phyloP scores from a whole-genome alignment of 2,113 vertebrate species.

The Spermophilus dauricus region DNA sequence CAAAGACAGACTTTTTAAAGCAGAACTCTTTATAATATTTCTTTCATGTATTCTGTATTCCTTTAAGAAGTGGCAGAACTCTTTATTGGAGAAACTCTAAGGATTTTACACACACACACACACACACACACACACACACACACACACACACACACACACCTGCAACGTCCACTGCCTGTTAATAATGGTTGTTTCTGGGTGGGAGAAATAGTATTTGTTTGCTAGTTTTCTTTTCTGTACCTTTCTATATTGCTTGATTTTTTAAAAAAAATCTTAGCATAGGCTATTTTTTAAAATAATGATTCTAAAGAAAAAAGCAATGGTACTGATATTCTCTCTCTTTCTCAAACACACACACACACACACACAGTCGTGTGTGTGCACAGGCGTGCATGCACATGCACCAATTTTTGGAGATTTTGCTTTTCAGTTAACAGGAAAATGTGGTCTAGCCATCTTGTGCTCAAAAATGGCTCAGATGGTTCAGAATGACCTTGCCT shows the following conservation, averaged over 20 bases:
- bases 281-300: constrained; percentile 17
- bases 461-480: background rate
- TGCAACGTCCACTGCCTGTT: background rate
- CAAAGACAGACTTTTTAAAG: background rate
- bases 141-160: background rate
- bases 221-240: background rate
- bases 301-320: background rate
- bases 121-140: background rate
- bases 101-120: background rate
- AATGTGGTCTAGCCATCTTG: too few relatives aligned
- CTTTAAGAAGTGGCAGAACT: background rate
- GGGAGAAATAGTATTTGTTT: background rate
- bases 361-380: background rate
- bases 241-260: background rate
- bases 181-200: background rate
- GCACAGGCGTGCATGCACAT: rapidly evolving
- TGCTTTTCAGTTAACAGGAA: background rate
- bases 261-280: background rate
- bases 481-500: background rate
- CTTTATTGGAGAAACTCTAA: background rate
- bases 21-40: background rate
- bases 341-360: too few relatives aligned
- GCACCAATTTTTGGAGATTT: background rate
- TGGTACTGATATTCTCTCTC: background rate
- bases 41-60: background rate